Base-by-base conservation (phyloP, 2,888 invertebrate genomes). In the Thyatira batis region DNA sequence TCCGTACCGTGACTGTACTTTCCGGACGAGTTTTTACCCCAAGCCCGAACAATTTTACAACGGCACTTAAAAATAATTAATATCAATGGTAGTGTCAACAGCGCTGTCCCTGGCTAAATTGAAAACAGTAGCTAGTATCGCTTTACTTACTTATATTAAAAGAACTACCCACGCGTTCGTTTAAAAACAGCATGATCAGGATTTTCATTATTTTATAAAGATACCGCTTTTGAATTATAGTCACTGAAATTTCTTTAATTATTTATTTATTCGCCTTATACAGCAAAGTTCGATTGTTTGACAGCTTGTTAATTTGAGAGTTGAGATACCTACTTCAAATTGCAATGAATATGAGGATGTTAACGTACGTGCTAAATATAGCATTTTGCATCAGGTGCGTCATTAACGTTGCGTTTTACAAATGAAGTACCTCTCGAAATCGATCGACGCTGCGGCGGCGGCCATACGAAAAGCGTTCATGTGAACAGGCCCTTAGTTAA, bases 61-160 rank as follows among this genome's bases (percentile, higher is more conserved):
- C 49, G 33, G 52, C 39, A 51, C 55, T 58, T 54, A 46, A 49
- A 49, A 55, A 57, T 59, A 60, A 58, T 57, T 59, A 57, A 55
- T 56, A 51, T 57, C 45, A 53, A 53, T 45, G 55, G 49, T 10
- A 27, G 13, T 17, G 33, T 50, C 39, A 23, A 25, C 25, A 50
- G 21, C 13, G 17, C 13, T 10, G 21, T 39, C 49, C 28, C 27
- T 28, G 17, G 17, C 25, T 33, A 27, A 45, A 39, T 45, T 49
- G 20, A 11, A 49, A 46, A 50, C 28, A 28, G 23, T 17, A 25
- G 13, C 17, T 25, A 17, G 23, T 51, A 27, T 28, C 10, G 11
- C 45, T 27, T 21, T 6, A 33, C 4, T 17, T 23, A n/a, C n/a
- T 11, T 45, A 23, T 20, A 46, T 23, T 13, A 25, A 25, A 23